Percentiles rank a stretch among this genome's conserved stretches.
Conservation (phyloP, 2,113 vertebrate species). For the Anoura caudifer region DNA sequence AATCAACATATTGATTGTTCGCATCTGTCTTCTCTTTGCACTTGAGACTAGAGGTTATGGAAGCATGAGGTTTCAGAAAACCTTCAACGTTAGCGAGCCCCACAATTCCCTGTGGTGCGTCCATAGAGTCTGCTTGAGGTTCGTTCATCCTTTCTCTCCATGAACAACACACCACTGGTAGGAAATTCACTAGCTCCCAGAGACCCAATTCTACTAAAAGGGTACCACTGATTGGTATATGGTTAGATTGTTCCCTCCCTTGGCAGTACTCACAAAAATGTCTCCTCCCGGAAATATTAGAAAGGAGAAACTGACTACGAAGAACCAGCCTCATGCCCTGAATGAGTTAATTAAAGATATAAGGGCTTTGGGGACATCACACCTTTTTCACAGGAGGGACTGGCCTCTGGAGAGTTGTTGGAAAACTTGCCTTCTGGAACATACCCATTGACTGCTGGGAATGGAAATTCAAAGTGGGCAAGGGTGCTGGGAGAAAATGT, state of each 20-base stretch:
- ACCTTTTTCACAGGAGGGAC: neutral
- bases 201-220: neutral
- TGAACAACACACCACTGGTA: neutral
- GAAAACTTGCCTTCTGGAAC: neutral
- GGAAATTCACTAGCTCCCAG: neutral
- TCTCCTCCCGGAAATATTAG: neutral
- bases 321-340: neutral
- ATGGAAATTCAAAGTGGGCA: neutral
- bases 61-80: neutral
- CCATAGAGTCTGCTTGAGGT: neutral
- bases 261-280: neutral
- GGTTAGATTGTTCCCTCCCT: neutral
- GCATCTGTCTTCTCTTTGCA: neutral
- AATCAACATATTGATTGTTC: neutral
- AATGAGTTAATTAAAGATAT: slow-evolving; percentile 31
- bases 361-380: neutral
- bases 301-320: neutral
- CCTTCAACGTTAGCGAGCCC: neutral
- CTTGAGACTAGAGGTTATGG: neutral
- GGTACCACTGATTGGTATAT: neutral
- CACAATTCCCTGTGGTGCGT: neutral
- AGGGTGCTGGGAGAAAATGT: neutral
- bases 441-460: neutral
- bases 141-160: neutral
- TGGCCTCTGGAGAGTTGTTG: neutral